Base-by-base conservation (phyloP, 2,797 vertebrate genomes). In the Phoebastria nigripes region DNA sequence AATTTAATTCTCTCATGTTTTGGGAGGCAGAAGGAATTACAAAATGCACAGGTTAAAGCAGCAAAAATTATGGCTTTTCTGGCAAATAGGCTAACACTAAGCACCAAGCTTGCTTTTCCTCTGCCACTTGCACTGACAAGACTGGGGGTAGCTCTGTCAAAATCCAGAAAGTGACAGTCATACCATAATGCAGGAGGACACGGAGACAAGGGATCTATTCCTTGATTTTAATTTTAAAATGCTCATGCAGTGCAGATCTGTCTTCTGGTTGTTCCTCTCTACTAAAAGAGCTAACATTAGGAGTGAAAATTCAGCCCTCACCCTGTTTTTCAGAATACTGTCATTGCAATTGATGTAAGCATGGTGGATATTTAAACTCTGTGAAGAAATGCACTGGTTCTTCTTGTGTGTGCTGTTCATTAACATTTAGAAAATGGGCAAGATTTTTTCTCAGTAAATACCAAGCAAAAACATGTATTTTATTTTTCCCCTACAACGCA, bases 381-480 rank as follows among this genome's bases (percentile, higher is more conserved):
- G 28, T n/a, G 52, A 87, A 82, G 21, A 92, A 95, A 61, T 35
- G 24, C 20, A 73, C 54, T 73, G 42, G 4, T 72, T 86, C 74
- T 90, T 90, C 85, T 73, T 44, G 21, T 44, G 14, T 90, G 44
- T 25, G 31, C 26, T 84, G n/a, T 54, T 87, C 44, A 6, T 80
- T 87, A 70, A 42, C 77, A 87, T 90, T 96, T 96, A 85, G 33
- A 79, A 92, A 89, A 82, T 15, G 39, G 69, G 52, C 25, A 85
- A 86, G 15, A 19, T 56, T 92, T 79, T 94, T 89, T 71, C 65
- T 85, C 46, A 49, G 47, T 37, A 66, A 82, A 92, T 80, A 88
- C 85, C 82, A 89, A 42, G 22, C 63, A 89, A 91, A 82, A 74
- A 39, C 44, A 90, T 70, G 65, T 52, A 87, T 92, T 83, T 96